phyloP scores from a whole-genome alignment of 2,888 invertebrate species.

The Cheilosia soror region DNA sequence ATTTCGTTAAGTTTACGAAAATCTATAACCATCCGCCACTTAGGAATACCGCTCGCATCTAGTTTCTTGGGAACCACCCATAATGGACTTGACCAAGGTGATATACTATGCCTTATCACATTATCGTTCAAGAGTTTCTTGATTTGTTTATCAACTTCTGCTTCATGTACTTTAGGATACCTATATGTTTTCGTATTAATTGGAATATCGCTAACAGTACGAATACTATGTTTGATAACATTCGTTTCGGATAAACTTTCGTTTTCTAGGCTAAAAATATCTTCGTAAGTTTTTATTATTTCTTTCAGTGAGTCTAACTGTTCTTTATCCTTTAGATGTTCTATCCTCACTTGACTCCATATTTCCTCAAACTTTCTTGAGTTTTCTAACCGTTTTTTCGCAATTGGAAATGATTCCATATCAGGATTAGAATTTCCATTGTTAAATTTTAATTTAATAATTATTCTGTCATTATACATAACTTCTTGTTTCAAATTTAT shows the following conservation, averaged over 20 bases:
- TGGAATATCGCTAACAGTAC: background rate
- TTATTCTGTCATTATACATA: no score
- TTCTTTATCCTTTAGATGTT: background rate
- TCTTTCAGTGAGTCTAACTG: background rate
- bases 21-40: background rate
- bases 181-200: constrained; percentile 10
- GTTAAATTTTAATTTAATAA: no score
- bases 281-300: background rate
- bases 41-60: background rate
- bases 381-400: background rate
- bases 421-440: no score
- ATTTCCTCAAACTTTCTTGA: background rate
- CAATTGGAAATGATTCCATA: no score
- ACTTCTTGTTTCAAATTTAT: background rate
- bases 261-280: constrained; percentile 1
- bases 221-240: background rate
- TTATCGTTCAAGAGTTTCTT: constrained; percentile 4
- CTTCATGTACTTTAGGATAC: constrained; percentile 20
- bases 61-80: constrained; percentile 8
- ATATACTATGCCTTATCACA: constrained; percentile 21
- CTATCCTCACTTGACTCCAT: constrained; percentile 2
- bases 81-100: constrained; percentile 17
- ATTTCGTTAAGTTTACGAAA: background rate
- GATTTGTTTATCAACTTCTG: constrained; percentile 9
- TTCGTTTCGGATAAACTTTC: constrained; percentile 9